A percentile compares a stretch with the other conserved stretches of the same genome.
Conservation (phyloP, 1,140 invertebrate species). For the Dinothrombium tinctorium region DNA sequence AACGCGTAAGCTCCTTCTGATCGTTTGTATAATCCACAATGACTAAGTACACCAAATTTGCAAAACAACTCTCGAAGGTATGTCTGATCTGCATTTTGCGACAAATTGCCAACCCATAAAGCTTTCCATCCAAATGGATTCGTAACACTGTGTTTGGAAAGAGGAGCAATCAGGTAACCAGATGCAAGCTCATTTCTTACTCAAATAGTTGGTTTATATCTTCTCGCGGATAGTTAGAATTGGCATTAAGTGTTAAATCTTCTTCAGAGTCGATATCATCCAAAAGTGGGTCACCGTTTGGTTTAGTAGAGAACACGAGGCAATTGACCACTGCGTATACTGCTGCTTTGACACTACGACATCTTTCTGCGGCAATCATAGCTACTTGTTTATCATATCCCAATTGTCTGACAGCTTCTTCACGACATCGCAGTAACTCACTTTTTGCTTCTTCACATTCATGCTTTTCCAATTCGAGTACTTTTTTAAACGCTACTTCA, state of each 20-base stretch:
- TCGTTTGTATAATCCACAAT: background rate
- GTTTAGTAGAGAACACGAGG: background rate
- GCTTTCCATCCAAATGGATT: slow-evolving; percentile 2
- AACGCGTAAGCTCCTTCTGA: background rate
- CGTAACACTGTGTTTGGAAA: no score
- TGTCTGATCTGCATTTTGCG: background rate
- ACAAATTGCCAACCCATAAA: background rate
- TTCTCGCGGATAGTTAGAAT: background rate
- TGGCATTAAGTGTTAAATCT: background rate
- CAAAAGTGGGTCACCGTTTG: background rate
- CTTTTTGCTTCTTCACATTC: slow-evolving; percentile 1
- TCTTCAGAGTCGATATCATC: background rate
- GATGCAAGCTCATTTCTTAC: no score
- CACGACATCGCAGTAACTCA: background rate
- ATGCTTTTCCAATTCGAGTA: background rate
- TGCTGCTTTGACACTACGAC: background rate
- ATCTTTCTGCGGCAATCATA: background rate
- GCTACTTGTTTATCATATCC: slow-evolving; percentile 1
- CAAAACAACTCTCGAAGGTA: background rate
- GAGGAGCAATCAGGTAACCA: no score
- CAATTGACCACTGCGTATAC: background rate
- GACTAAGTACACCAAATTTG: background rate
- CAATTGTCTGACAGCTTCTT: background rate
- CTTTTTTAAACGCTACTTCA: background rate
- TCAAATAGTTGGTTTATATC: background rate